Evolutionary conservation across 2,797 vertebrate genomes (phyloP), one percentile per base, ranked within the genome.

Genomic region (Myioborus miniatus): DNA sequence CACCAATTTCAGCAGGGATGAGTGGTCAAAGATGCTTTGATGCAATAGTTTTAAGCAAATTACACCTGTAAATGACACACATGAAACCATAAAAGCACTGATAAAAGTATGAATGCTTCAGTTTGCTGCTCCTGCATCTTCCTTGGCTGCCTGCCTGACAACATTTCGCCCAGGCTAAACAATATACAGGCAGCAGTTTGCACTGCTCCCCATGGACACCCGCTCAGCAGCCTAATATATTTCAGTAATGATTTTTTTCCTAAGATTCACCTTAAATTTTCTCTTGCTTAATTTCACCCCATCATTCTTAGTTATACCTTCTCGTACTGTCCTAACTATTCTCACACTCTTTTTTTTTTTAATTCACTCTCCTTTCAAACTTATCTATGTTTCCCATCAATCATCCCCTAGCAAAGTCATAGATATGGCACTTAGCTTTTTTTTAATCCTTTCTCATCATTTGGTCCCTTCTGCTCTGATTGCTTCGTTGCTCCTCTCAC

Each of bases 201-300:
- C 77, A 50, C 60, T 22, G 64, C 64, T 97, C 94, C 93, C 96
- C 56, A 29, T 0, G 53, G 95, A 75, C 72, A 67, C 22, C n/a
- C 30, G 17, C 70, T 96, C 95, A 94, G 88, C 87, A 90, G 87
- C 87, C 83, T 91, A 95, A 96, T 82, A 94, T 94, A 94, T 94
- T 94, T 94, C 93, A 84, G 91, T 93, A 96, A 96, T 95, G 89
- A 95, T 93, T 96, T 97, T 95, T 94, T 96, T 91, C 94, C 90
- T 94, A 89, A 95, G 94, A 93, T 94, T 94, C 95, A 95, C 88
- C 93, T 96, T 96, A 97, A 95, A 96, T 96, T 94, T 96, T 96
- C 95, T 90, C 74, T 70, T 92, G 91, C 87, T 96, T 97, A 96
- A 94, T 96, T 96, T 95, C 91, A 96, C 56, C 74, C 89, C 91